Conservation (phyloP, 2,113 vertebrate species). For the Pangasianodon gigas region DNA sequence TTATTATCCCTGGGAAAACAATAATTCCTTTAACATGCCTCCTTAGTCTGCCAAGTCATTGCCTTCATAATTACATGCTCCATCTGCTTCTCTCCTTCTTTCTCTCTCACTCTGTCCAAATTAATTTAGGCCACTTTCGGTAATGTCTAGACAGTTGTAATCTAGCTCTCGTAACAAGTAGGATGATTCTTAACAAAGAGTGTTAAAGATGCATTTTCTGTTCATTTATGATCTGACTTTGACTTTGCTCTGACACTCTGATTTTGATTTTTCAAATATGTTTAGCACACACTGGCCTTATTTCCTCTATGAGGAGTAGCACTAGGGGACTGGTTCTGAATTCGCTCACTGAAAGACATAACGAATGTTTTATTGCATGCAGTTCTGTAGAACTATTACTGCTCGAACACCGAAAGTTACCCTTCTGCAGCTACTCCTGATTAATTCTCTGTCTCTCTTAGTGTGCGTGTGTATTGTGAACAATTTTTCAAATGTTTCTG, state of each 20-base stretch:
- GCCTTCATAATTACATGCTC: slow-evolving; percentile 69
- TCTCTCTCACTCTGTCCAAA: slow-evolving; percentile 58
- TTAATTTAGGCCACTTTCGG: slow-evolving; percentile 65
- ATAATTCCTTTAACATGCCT: slow-evolving; percentile 65
- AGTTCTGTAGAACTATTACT: not conserved
- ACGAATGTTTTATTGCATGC: not conserved
- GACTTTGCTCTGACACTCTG: not conserved
- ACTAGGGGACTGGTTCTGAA: not conserved
- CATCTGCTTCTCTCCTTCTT: slow-evolving; percentile 62
- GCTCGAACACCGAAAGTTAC: not conserved
- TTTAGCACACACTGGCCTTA: not conserved
- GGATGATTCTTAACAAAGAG: slow-evolving; percentile 26
- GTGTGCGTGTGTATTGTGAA: not conserved
- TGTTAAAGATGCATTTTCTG: slow-evolving; percentile 23
- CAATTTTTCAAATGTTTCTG: not conserved
- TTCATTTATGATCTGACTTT: slow-evolving; percentile 1
- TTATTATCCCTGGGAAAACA: slow-evolving; percentile 59
- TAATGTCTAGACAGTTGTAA: slow-evolving; percentile 54
- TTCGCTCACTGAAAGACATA: not conserved
- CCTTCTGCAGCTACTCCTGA: not conserved
- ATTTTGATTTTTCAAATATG: slow-evolving; percentile 5
- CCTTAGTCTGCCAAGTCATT: slow-evolving; percentile 61
- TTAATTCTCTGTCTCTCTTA: not conserved
- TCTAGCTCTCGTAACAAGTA: slow-evolving; percentile 52
- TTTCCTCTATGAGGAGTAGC: not conserved